Evolutionary conservation across 2,888 invertebrate species (phyloP).

Genomic region (Scaptomyza flava): DNA sequence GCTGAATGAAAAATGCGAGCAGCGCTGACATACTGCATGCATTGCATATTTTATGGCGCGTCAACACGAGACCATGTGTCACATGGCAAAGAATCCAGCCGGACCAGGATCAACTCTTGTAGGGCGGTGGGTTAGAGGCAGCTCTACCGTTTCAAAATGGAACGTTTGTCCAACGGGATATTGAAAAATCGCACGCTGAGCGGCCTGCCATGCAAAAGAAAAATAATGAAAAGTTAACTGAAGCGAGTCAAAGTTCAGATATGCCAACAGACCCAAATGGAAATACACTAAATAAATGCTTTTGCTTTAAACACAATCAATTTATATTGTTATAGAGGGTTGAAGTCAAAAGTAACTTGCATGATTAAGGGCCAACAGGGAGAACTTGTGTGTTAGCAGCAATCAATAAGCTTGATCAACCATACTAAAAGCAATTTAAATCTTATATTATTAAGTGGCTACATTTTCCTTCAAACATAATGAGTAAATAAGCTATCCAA

Average conservation of each 20-base stretch:
- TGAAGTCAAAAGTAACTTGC: constrained; percentile 24
- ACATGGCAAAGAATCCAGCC: constrained; percentile 46
- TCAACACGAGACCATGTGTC: constrained; percentile 79
- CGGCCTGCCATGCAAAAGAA: constrained; percentile 34
- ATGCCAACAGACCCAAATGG: constrained; percentile 23
- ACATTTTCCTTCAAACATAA: background rate
- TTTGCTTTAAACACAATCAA: constrained; percentile 13
- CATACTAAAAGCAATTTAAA: background rate
- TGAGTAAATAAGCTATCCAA: too few relatives aligned
- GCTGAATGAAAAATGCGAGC: constrained; percentile 25
- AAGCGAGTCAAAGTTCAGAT: constrained; percentile 37
- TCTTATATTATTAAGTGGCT: background rate
- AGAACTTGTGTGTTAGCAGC: background rate
- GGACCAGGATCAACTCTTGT: background rate
- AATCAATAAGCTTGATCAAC: background rate
- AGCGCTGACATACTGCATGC: constrained; percentile 76
- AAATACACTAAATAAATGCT: constrained; percentile 41
- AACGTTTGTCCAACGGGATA: constrained; percentile 66
- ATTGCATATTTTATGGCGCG: constrained; percentile 79
- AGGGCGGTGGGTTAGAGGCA: background rate
- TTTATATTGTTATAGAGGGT: constrained; percentile 25
- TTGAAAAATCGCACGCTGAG: constrained; percentile 70
- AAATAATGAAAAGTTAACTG: constrained; percentile 62
- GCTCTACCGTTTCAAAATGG: constrained; percentile 44
- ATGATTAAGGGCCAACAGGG: constrained; percentile 5